A percentile compares a stretch with the other conserved stretches of the same genome.
Evolutionary conservation across 2,888 invertebrate species (phyloP).

Genomic region (Melanargia galathea): DNA sequence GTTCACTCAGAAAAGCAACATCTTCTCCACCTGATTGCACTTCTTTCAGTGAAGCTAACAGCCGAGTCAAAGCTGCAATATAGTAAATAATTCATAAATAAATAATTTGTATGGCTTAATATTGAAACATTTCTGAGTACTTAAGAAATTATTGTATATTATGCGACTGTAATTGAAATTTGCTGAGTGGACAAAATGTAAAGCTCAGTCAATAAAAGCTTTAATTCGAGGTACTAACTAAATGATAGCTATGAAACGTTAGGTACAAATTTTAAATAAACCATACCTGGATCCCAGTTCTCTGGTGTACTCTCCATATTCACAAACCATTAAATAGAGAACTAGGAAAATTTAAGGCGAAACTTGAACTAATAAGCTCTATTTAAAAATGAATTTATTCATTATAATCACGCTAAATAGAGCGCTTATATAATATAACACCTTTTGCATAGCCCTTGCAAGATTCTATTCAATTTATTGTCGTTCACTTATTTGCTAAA

Average conservation of each 20-base stretch:
- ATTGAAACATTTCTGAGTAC: not conserved
- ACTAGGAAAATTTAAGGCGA: slow-evolving; percentile 7
- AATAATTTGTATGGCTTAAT: not conserved
- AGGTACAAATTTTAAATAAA: slow-evolving; percentile 9
- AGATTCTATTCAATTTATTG: slow-evolving; percentile 21
- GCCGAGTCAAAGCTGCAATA: slow-evolving; percentile 88
- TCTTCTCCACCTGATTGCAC: slow-evolving; percentile 92
- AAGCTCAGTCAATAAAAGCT: too few species aligned
- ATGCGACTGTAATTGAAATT: not conserved
- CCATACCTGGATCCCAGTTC: slow-evolving; percentile 74
- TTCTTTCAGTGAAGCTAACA: slow-evolving; percentile 91
- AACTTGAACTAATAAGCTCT: slow-evolving; percentile 12
- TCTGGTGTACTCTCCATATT: slow-evolving; percentile 51
- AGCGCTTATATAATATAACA: slow-evolving; percentile 35
- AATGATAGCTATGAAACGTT: too few species aligned
- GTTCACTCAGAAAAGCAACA: slow-evolving; percentile 90
- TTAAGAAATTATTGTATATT: not conserved
- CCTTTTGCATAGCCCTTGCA: slow-evolving; percentile 14
- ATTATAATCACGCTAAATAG: slow-evolving; percentile 18
- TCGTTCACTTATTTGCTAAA: slow-evolving; percentile 19
- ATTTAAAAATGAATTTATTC: not conserved
- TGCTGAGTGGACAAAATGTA: too few species aligned
- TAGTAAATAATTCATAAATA: not conserved
- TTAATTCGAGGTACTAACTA: not conserved
- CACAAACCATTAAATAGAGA: slow-evolving; percentile 19